Evolutionary conservation across 1,140 invertebrate species (phyloP).

Genomic region (Drosophila arizonae): DNA sequence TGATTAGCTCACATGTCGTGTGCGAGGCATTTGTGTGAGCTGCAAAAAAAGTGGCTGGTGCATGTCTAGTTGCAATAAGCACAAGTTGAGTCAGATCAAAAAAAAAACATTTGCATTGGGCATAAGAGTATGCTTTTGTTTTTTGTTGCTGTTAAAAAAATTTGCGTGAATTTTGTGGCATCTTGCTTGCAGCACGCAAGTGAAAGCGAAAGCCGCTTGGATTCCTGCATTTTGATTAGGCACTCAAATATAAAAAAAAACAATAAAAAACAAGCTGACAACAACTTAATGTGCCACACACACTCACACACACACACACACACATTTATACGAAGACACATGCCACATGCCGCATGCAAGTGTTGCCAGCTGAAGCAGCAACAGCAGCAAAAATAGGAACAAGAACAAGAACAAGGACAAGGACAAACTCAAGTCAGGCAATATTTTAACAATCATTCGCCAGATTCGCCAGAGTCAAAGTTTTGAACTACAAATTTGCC

Average conservation of each 20-base stretch:
- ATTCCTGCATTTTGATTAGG: constrained; percentile 48
- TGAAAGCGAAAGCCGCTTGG: constrained; percentile 1
- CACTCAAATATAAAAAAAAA: constrained; percentile 49
- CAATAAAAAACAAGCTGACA: constrained; percentile 42
- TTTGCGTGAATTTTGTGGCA: constrained; percentile 3
- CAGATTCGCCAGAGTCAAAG: constrained; percentile 1
- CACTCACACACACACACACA: neutral
- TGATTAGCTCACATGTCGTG: constrained; percentile 24
- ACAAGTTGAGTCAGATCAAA: constrained; percentile 19
- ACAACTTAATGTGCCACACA: constrained; percentile 48
- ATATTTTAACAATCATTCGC: constrained; percentile 1
- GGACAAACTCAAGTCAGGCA: constrained; percentile 13
- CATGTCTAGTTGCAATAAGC: constrained; percentile 48
- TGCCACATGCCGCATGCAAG: constrained; percentile 4
- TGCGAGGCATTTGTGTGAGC: neutral
- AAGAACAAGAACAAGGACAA: constrained; percentile 24
- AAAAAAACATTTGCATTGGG: constrained; percentile 46
- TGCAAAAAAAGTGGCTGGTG: constrained; percentile 14
- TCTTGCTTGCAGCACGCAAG: constrained; percentile 15
- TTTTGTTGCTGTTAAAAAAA: neutral
- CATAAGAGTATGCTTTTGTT: neutral
- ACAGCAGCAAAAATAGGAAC: neutral
- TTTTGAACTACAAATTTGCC: neutral
- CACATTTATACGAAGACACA: neutral
- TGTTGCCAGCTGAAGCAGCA: too few species aligned